Conservation (phyloP, 2,888 invertebrate genomes). For the Acanthacorydalis orientalis region DNA sequence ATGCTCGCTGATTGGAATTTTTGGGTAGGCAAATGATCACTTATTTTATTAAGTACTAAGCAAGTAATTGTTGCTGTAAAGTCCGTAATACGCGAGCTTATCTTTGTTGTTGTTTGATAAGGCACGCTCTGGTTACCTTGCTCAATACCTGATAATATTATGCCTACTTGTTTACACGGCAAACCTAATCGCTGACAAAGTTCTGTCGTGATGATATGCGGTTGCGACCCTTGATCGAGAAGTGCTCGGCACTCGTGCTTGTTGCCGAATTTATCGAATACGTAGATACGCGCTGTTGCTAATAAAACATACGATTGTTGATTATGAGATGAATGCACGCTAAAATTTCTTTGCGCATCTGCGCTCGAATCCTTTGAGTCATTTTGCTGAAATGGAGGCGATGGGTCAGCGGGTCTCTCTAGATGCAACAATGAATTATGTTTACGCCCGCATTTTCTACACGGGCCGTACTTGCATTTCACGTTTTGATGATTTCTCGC, state of each 20-base stretch:
- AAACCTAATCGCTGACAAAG: too few species aligned
- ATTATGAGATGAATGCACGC: neutral
- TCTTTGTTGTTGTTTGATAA: conserved; percentile 3
- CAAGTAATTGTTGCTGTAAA: conserved; percentile 8
- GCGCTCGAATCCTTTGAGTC: neutral
- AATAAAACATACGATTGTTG: neutral
- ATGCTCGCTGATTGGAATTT: conserved; percentile 6
- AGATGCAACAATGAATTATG: neutral
- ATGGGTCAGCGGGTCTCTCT: neutral
- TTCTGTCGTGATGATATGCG: neutral
- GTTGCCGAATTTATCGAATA: conserved; percentile 7
- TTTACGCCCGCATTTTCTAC: neutral
- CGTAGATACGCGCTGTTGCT: conserved; percentile 9
- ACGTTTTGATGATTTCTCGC: neutral
- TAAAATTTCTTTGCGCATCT: too few species aligned
- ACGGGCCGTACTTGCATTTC: neutral
- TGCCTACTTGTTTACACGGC: conserved; percentile 3
- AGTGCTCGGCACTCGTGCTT: conserved; percentile 9
- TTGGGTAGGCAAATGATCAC: conserved; percentile 10
- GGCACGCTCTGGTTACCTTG: neutral
- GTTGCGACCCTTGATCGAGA: conserved; percentile 11
- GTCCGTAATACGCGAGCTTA: conserved; percentile 7
- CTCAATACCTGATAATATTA: neutral
- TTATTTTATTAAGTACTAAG: conserved; percentile 11
- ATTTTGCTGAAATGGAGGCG: neutral